Evolutionary conservation across 2,888 invertebrate genomes (phyloP).

Genomic region (Sarcophaga variegata): DNA sequence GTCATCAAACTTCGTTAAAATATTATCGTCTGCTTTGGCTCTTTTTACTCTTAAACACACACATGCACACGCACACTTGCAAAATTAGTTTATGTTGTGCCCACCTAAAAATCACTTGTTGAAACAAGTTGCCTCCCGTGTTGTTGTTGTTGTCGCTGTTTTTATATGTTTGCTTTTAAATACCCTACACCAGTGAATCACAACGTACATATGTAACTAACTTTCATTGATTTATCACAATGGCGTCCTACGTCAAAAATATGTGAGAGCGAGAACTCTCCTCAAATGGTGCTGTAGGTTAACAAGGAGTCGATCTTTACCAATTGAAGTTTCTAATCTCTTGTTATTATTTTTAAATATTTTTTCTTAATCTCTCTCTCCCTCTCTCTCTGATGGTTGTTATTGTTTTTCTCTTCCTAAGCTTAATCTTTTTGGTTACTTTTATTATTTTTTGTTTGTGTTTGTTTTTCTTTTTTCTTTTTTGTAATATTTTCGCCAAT

Average conservation of each 20-base stretch:
- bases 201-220: too few relatives aligned
- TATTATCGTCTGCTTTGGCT: background rate
- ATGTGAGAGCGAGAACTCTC: too few relatives aligned
- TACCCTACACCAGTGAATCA: too few relatives aligned
- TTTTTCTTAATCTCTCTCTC: slow-evolving; percentile 15
- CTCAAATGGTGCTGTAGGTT: too few relatives aligned
- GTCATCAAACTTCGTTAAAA: slow-evolving; percentile 18
- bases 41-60: too few relatives aligned
- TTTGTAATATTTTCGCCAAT: slow-evolving; percentile 33
- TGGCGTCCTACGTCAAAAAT: too few relatives aligned
- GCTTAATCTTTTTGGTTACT: background rate
- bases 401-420: slow-evolving; percentile 50
- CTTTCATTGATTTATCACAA: too few relatives aligned
- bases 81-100: background rate
- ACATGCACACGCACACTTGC: background rate
- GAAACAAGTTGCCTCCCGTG: slow-evolving; percentile 57
- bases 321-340: too few relatives aligned
- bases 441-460: slow-evolving; percentile 20
- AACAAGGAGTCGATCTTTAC: too few relatives aligned
- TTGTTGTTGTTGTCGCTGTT: slow-evolving; percentile 25
- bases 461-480: slow-evolving; percentile 23
- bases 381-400: slow-evolving; percentile 35
- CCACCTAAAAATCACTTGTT: slow-evolving; percentile 64
- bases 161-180: slow-evolving; percentile 15
- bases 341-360: slow-evolving; percentile 16